Evolutionary conservation across 2,113 vertebrate species (phyloP).

Genomic region (Amblyopsis rosae): DNA sequence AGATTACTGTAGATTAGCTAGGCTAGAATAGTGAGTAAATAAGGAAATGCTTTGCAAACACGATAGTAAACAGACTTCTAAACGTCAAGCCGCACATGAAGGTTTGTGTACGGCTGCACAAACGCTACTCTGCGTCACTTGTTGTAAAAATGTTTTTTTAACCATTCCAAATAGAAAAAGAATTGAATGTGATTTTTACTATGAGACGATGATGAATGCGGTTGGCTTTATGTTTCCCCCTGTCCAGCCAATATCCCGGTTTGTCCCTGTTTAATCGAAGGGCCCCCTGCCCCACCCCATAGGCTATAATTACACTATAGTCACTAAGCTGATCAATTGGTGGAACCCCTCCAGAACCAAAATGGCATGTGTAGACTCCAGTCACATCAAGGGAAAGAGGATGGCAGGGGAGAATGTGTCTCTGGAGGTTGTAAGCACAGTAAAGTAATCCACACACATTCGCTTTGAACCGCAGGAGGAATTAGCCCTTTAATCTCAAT

Average conservation of each 20-base stretch:
- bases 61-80: too few relatives aligned
- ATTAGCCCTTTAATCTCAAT: conserved; percentile 1
- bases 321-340: conserved; percentile 53
- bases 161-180: too few relatives aligned
- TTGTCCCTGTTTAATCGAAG: conserved; percentile 17
- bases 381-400: conserved; percentile 14
- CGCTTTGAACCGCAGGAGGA: neutral
- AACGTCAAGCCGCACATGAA: too few relatives aligned
- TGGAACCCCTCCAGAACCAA: conserved; percentile 48
- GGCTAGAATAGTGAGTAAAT: too few relatives aligned
- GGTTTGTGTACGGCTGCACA: too few relatives aligned
- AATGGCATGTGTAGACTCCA: conserved; percentile 32
- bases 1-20: too few relatives aligned
- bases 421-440: neutral
- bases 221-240: neutral
- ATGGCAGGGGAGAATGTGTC: neutral
- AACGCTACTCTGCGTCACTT: too few relatives aligned
- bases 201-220: conserved; percentile 19
- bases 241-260: conserved; percentile 9
- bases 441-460: neutral
- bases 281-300: conserved; percentile 23
- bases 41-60: too few relatives aligned
- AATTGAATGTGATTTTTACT: neutral
- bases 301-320: conserved; percentile 61
- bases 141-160: too few relatives aligned